Percentiles rank a stretch among this genome's conserved stretches.
Conservation (phyloP, 2,797 vertebrate genomes). For the Spinus olivaceus region DNA sequence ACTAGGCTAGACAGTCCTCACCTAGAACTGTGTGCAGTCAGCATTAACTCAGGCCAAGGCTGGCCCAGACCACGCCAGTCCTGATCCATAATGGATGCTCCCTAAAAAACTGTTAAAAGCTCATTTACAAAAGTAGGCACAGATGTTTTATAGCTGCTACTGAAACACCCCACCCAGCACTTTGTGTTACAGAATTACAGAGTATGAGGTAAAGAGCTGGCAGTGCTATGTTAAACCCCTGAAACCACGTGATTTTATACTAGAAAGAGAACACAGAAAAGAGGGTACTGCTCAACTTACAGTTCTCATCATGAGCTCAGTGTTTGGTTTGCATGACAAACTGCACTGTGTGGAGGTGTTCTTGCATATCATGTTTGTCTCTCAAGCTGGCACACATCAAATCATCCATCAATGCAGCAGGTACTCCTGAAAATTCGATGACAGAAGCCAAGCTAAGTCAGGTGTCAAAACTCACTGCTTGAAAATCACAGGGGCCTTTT, state of each 20-base stretch:
- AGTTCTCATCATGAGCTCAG: background rate
- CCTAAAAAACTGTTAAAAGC: background rate
- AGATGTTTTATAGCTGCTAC: slow-evolving; percentile 16
- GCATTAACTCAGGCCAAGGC: background rate
- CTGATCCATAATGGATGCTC: background rate
- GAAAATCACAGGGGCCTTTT: background rate
- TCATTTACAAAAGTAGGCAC: background rate
- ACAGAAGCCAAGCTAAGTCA: background rate
- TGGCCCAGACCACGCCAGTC: background rate
- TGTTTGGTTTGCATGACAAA: background rate
- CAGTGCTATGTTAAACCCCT: slow-evolving; percentile 35
- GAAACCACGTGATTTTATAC: background rate
- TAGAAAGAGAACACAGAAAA: background rate
- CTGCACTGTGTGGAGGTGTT: background rate
- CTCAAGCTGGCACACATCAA: background rate
- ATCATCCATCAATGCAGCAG: background rate
- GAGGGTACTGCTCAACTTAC: background rate
- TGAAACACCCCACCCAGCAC: slow-evolving; percentile 5
- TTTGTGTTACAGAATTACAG: background rate
- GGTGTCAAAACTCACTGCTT: background rate
- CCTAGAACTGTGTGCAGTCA: background rate
- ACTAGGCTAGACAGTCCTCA: slow-evolving; percentile 1
- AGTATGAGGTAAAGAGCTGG: slow-evolving; percentile 48
- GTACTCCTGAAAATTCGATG: background rate
- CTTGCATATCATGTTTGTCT: accelerated